Base-by-base conservation (phyloP, 2,797 vertebrate genomes). In the Pseudochromis fuscus region DNA sequence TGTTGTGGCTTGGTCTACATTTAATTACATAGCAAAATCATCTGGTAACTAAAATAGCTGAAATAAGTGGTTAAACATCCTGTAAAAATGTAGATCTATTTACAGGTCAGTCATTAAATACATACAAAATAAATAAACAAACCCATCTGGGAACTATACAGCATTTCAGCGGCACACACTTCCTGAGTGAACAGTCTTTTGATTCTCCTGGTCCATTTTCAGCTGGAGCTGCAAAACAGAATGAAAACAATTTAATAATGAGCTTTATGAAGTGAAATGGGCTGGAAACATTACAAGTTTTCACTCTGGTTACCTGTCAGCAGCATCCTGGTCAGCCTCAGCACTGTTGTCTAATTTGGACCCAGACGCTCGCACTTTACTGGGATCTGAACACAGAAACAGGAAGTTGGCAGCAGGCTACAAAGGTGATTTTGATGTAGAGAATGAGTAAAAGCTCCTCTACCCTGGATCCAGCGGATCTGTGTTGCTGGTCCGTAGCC, bases 401-500 rank as follows among this genome's bases (percentile, higher is more conserved):
- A 72, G 21, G 1, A 33, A 3, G 9, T 19, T n/a, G 23, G 6
- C 3, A 48, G 24, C 13, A 25, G 25, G 25, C 1, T 5, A 27
- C 2, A 23, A 35, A 69, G 23, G 33, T 7, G 0, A 2, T 18
- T 11, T 60, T 10, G 16, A 46, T 2, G 11, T 3, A 46, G 12
- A 27, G 55, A 25, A 33, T 16, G 1, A 72, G 4, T 2, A 58
- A 0, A 1, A 52, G 16, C 0, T 15, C 12, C 19, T 21, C 11
- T 89, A 98, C 98, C 97, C 95, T 99, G 98, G 45, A 99, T 95
- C 98, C 98, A 99, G 86, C 98, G 96, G 83, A 99, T 98, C 89
- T 99, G 98, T 0, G 98, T 99, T 1, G 98, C 97, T 0, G 98
- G 98, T 57, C 98, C 98, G 0, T 99, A 99, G 60, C 98, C 98